These are phyloP conservation scores for Ceratina australensis DNA, from an alignment of 1,140 invertebrate genomes.

Conservation along the genomic window DNA sequence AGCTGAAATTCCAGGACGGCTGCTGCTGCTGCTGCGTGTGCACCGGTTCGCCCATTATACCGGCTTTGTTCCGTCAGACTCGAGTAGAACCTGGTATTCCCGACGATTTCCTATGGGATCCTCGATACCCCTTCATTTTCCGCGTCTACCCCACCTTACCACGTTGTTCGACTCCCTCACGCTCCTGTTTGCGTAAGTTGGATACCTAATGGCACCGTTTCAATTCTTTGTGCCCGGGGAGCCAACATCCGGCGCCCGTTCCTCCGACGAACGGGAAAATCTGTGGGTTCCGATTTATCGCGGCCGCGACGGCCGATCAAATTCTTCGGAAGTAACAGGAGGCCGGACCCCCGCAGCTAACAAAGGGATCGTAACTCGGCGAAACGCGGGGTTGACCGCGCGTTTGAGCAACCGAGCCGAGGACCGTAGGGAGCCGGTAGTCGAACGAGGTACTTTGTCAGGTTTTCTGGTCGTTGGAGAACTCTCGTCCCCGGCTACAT, in stretches of 20 bases:
- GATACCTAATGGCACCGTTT: slow-evolving; percentile 11
- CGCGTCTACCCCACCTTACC: slow-evolving; percentile 11
- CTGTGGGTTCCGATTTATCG: slow-evolving; percentile 48
- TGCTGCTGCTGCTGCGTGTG: slow-evolving; percentile 52
- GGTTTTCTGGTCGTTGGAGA: slow-evolving; percentile 36
- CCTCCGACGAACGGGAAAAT: not conserved
- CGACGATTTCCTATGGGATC: slow-evolving; percentile 62
- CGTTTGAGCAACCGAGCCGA: slow-evolving; percentile 39
- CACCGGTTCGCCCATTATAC: slow-evolving; percentile 56
- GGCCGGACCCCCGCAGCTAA: slow-evolving; percentile 25
- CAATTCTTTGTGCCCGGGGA: slow-evolving; percentile 9
- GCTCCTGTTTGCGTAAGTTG: not conserved
- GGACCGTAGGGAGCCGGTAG: not conserved
- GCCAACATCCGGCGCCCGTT: too few species aligned
- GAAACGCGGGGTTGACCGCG: slow-evolving; percentile 41
- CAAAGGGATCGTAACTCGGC: slow-evolving; percentile 44
- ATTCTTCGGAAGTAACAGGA: slow-evolving; percentile 42
- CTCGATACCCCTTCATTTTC: slow-evolving; percentile 51
- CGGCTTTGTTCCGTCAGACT: slow-evolving; percentile 61
- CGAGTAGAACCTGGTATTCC: slow-evolving; percentile 55
- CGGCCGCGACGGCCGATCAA: slow-evolving; percentile 37
- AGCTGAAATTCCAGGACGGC: slow-evolving; percentile 45
- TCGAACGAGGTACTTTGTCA: slow-evolving; percentile 48
- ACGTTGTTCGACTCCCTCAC: not conserved
- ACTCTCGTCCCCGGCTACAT: not conserved